Base-by-base conservation (phyloP, 2,797 vertebrate genomes). In the Malacoraja senta region DNA sequence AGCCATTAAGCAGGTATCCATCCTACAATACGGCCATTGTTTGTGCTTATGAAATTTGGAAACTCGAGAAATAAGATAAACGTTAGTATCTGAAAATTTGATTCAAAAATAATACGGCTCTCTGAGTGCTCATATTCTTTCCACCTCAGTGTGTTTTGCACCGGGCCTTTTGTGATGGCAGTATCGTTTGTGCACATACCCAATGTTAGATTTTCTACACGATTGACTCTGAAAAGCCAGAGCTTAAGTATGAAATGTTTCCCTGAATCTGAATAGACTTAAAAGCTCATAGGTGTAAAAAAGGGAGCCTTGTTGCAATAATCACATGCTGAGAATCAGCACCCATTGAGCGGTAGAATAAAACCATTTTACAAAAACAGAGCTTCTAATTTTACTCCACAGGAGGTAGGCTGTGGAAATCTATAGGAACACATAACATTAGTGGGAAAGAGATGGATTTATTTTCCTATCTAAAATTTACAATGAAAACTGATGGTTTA, bases 241-340 rank as follows among this genome's bases (percentile, higher is more conserved):
- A 94, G 94, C 94, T 95, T 97, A 97, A 97, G 97, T 96, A 96
- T 96, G 96, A 97, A 96, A 96, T 97, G 96, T 97, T 97, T 97
- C 97, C 95, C 96, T 96, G 95, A 96, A 96, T 96, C 96, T 96
- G 95, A 96, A 96, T 95, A 95, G 94, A 95, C 95, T 95, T 95
- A 93, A 95, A 95, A 96, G 96, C 94, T 96, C 95, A 94, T 95
- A 94, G 95, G 95, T 95, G 95, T 94, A 94, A 79, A 95, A 94
- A 96, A 95, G 94, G 95, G 93, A 35, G 78, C 93, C 93, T 78
- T 83, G 94, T 96, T 97, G 96, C 96, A 95, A 96, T 96, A 94
- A 95, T 96, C 95, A 95, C 97, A 96, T 95, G 96, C 96, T 97
- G 97, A 94, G 97, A 95, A 95, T 96, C 96, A 95, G 95, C 96